A percentile compares a stretch with the other conserved stretches of the same genome.
Conservation (phyloP, 2,113 vertebrate genomes). For the Poeciliopsis retropinna region DNA sequence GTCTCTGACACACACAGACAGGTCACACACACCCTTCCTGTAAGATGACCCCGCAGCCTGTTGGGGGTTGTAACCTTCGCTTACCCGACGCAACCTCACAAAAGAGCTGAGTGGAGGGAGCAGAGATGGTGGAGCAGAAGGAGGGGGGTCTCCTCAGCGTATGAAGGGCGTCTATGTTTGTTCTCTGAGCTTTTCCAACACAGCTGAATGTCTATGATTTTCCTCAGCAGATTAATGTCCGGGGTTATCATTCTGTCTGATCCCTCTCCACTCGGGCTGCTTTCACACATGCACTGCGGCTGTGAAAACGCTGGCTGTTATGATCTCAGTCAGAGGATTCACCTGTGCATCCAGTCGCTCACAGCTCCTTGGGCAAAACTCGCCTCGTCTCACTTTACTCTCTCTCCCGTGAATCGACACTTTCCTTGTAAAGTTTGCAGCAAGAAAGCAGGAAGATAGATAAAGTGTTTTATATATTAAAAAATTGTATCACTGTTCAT, state of each 20-base stretch:
- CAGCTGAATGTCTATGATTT: neutral
- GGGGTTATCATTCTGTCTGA: neutral
- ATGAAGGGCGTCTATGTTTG: slow-evolving; percentile 32
- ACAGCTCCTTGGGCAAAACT: neutral
- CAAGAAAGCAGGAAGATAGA: neutral
- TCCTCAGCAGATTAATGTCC: neutral
- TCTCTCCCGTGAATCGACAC: neutral
- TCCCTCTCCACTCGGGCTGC: neutral
- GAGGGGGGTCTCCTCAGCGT: neutral
- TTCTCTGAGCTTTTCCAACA: neutral
- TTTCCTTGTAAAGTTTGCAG: neutral
- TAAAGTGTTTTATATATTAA: neutral
- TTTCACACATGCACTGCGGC: neutral
- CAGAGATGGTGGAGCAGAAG: slow-evolving; percentile 7
- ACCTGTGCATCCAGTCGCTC: neutral
- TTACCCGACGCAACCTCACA: slow-evolving; percentile 43
- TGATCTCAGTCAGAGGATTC: neutral
- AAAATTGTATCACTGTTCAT: neutral
- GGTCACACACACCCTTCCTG: slow-evolving; percentile 30
- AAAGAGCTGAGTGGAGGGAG: slow-evolving; percentile 30
- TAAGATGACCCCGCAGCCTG: slow-evolving; percentile 42
- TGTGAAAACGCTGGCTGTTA: neutral
- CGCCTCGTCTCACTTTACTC: neutral
- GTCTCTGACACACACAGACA: neutral
- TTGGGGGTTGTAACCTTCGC: slow-evolving; percentile 32